Conservation (phyloP, 2,113 vertebrate genomes). For the Corvus cornix region DNA sequence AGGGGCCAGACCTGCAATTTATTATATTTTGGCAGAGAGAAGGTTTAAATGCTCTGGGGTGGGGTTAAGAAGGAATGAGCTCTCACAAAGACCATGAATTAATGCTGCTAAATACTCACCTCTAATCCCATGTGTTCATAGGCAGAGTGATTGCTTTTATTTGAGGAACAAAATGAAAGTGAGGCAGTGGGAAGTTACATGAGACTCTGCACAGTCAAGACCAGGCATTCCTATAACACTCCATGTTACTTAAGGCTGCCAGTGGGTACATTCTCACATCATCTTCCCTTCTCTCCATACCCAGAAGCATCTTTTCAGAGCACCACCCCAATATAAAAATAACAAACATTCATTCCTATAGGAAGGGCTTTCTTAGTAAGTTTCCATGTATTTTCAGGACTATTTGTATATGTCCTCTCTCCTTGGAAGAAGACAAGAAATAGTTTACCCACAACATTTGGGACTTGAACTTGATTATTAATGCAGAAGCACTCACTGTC, state of each 20-base stretch:
- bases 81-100: not conserved
- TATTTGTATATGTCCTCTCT: not conserved
- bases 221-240: not conserved
- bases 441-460: not conserved
- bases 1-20: constrained; percentile 47
- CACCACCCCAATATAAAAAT: not conserved
- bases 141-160: not conserved
- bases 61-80: not conserved
- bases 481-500: not conserved
- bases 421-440: not conserved
- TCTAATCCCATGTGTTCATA: not conserved
- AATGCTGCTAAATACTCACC: not conserved
- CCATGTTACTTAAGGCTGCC: not conserved
- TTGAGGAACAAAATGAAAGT: not conserved
- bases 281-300: not conserved
- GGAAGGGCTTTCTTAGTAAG: not conserved
- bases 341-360: not conserved
- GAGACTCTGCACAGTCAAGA: not conserved
- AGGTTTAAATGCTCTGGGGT: not conserved
- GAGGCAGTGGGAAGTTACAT: not conserved
- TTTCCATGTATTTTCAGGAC: not conserved
- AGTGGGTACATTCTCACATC: not conserved
- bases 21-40: constrained; percentile 51
- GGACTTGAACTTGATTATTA: not conserved
- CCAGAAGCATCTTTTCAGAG: not conserved